These are phyloP conservation scores for Romanomermis culicivorax DNA, from an alignment of 2,888 invertebrate species.

Conservation along the genomic window DNA sequence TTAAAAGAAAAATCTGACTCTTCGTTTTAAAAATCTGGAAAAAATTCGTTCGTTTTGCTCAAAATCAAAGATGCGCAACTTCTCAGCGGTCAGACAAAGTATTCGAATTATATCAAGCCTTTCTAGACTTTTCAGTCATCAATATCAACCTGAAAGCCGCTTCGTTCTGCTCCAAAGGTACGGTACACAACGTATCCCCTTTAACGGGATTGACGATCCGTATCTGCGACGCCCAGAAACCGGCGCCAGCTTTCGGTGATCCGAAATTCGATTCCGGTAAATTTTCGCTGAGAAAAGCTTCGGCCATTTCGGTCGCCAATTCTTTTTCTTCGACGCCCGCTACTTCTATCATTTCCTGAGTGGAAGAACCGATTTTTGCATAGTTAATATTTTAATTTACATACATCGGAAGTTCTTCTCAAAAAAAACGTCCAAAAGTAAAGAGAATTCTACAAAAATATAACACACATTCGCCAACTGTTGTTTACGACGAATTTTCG, in stretches of 20 bases:
- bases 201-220: slow-evolving; percentile 62
- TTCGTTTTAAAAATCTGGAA: too few relatives aligned
- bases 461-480: slow-evolving; percentile 92
- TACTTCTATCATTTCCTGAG: slow-evolving; percentile 73
- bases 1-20: too few relatives aligned
- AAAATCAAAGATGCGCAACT: too few relatives aligned
- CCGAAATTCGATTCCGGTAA: slow-evolving; percentile 80
- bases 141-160: slow-evolving; percentile 74
- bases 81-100: too few relatives aligned
- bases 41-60: too few relatives aligned
- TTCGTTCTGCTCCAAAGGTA: slow-evolving; percentile 79
- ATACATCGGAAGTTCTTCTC: too few relatives aligned
- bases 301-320: slow-evolving; percentile 86
- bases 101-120: too few relatives aligned
- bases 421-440: too few relatives aligned
- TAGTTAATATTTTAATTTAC: too few relatives aligned
- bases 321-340: slow-evolving; percentile 87
- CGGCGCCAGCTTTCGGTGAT: slow-evolving; percentile 73
- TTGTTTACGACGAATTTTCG: slow-evolving; percentile 67
- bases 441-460: too few relatives aligned
- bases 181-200: slow-evolving; percentile 50
- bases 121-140: too few relatives aligned
- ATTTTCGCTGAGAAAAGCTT: slow-evolving; percentile 79
- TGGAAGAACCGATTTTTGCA: too few relatives aligned
- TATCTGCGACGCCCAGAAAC: slow-evolving; percentile 66